Conservation (phyloP, 1,140 invertebrate genomes). For the Thaumatotibia leucotreta region DNA sequence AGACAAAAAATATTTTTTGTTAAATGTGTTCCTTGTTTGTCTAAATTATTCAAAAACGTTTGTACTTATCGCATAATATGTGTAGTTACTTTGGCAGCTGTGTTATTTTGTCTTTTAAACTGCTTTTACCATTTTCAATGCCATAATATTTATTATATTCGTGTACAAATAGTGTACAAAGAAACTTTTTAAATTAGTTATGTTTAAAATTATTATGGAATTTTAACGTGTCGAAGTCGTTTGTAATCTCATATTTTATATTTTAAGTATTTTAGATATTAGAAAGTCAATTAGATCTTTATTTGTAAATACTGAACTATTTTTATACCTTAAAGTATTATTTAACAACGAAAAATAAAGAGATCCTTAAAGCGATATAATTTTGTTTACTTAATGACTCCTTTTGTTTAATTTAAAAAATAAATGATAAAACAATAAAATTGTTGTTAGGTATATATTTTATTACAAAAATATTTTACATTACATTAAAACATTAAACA, state of each 20-base stretch:
- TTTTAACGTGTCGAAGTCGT: not conserved
- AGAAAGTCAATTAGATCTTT: constrained; percentile 16
- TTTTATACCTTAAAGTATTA: constrained; percentile 40
- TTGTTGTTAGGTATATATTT: constrained; percentile 28
- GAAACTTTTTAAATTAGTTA: constrained; percentile 9
- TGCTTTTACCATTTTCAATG: constrained; percentile 18
- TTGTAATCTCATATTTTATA: constrained; percentile 8
- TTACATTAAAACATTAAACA: constrained; percentile 41
- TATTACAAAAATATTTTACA: constrained; percentile 47
- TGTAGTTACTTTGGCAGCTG: not conserved
- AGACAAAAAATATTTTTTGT: not conserved
- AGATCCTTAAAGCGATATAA: constrained; percentile 23
- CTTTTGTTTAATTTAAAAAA: not conserved
- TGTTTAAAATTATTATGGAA: not conserved
- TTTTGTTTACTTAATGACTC: constrained; percentile 26
- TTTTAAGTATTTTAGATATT: not conserved
- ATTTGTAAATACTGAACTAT: constrained; percentile 18
- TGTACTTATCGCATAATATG: not conserved
- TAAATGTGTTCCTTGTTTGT: not conserved
- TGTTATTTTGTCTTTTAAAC: not conserved
- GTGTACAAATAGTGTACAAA: constrained; percentile 30
- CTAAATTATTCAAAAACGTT: no score
- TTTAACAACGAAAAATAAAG: constrained; percentile 26
- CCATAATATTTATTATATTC: constrained; percentile 31
- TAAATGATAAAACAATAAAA: not conserved